Conservation (phyloP, 53 echinoderm and acorn worm genomes). For the Luidia sarsii region DNA sequence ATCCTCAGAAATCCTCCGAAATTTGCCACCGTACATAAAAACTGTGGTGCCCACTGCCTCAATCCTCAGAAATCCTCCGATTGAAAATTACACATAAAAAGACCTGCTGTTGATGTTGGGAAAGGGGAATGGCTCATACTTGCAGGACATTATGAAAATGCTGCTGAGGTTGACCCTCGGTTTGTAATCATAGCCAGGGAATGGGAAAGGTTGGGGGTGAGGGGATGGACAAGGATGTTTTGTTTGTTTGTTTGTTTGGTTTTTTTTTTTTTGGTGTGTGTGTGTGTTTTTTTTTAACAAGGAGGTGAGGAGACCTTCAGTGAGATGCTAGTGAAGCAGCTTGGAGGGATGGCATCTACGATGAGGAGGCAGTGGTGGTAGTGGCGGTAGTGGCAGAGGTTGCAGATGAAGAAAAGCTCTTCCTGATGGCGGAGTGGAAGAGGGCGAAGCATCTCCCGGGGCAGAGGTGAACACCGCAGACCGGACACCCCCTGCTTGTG, state of each 20-base stretch:
- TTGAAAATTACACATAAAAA: not conserved
- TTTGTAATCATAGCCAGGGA: not conserved
- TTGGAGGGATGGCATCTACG: not conserved
- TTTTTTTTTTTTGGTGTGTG: not conserved
- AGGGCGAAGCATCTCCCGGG: not conserved
- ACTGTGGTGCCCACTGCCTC: not conserved
- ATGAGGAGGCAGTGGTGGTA: not conserved
- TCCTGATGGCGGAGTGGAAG: not conserved
- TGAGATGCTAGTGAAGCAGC: not conserved
- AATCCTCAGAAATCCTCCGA: not conserved
- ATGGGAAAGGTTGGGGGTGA: not conserved
- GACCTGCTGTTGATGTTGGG: not conserved
- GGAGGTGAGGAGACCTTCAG: too few relatives aligned
- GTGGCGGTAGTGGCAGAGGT: not conserved
- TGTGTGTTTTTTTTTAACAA: not conserved
- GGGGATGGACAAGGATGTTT: not conserved
- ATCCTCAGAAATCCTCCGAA: slow-evolving; percentile 2
- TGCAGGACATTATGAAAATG: not conserved
- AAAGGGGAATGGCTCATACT: slow-evolving; percentile 5
- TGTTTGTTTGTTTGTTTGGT: not conserved
- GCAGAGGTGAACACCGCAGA: slow-evolving; percentile 12
- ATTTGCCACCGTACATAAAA: not conserved
- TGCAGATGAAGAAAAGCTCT: not conserved
- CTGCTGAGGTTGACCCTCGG: not conserved
- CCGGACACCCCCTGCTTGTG: not conserved